These are phyloP conservation scores for Nasonia vitripennis DNA, from an alignment of 1,140 invertebrate species.

Conservation along the genomic window DNA sequence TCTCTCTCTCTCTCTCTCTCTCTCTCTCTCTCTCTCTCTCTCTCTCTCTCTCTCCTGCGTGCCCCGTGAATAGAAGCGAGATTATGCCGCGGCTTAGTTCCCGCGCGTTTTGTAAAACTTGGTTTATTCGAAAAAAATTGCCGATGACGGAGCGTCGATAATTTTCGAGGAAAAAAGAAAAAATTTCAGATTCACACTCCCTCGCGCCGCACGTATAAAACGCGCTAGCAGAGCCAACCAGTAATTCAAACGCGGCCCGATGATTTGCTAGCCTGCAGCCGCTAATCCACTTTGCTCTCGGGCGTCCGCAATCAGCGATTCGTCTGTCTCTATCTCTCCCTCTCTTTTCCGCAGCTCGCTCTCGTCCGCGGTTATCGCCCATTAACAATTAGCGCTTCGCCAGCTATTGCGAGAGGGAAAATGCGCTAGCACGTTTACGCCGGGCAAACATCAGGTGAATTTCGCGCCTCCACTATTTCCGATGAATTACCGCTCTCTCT, in stretches of 20 bases:
- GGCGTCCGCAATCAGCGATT: slow-evolving; percentile 13
- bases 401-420: background rate
- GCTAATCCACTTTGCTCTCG: slow-evolving; percentile 6
- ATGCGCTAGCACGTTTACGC: background rate
- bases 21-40: too few species aligned
- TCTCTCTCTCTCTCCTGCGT: too few species aligned
- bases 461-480: background rate
- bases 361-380: background rate
- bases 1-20: too few species aligned
- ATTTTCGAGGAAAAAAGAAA: too few species aligned
- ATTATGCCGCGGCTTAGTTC: too few species aligned
- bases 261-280: background rate
- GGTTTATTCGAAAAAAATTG: too few species aligned
- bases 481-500: background rate
- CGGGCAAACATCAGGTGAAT: background rate
- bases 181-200: too few species aligned
- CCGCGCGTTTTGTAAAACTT: too few species aligned
- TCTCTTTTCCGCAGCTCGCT: background rate
- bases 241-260: background rate
- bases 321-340: background rate
- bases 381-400: slow-evolving; percentile 18
- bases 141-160: too few species aligned
- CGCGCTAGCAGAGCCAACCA: background rate
- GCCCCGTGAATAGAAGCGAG: too few species aligned
- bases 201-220: background rate